Percentiles rank a stretch among this genome's conserved stretches.
Evolutionary conservation across 2,113 vertebrate genomes (phyloP).

Genomic region (Chamaea fasciata): DNA sequence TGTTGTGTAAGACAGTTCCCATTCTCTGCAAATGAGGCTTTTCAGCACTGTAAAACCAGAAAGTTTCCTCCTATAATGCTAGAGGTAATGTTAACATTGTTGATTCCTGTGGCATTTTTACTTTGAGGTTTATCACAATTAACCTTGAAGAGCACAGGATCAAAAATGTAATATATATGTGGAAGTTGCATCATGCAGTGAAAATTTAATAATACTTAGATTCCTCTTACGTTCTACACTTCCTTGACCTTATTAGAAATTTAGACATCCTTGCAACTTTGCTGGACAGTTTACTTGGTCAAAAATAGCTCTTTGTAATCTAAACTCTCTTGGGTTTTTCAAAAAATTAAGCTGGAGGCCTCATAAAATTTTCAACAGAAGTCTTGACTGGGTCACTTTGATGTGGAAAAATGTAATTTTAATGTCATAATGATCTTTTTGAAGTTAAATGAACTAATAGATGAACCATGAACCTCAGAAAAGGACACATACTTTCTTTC

Average conservation of each 20-base stretch:
- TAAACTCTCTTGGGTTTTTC: not conserved
- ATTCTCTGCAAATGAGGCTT: not conserved
- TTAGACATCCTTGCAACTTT: not conserved
- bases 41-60: not conserved
- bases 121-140: not conserved
- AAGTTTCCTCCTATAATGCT: not conserved
- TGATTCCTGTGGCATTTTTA: not conserved
- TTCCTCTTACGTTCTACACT: not conserved
- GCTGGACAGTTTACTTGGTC: not conserved
- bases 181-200: not conserved
- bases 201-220: not conserved
- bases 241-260: not conserved
- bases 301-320: not conserved
- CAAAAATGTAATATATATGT: not conserved
- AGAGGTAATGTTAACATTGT: not conserved
- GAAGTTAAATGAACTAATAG: not conserved
- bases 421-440: not conserved
- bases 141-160: not conserved
- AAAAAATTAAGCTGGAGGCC: not conserved
- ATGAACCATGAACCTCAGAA: not conserved
- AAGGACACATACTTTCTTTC: not conserved
- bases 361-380: not conserved
- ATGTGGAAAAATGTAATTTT: not conserved
- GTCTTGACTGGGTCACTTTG: not conserved
- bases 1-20: not conserved